Conservation (phyloP, 2,888 invertebrate genomes). For the Mellilla xanthometata region DNA sequence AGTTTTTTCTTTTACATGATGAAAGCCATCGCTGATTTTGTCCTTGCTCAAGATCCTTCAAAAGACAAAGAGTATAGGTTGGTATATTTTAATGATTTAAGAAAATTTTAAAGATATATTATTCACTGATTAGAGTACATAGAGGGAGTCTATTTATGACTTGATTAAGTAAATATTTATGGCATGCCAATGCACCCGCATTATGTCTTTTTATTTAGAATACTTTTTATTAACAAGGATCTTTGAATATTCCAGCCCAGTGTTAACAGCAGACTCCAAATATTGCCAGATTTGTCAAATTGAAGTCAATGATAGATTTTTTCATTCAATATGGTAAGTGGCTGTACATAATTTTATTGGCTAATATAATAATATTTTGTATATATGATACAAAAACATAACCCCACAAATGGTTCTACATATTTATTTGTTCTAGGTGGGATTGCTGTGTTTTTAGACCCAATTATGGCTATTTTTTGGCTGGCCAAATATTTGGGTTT, state of each 20-base stretch:
- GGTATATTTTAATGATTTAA: no score
- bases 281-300: constrained; percentile 93
- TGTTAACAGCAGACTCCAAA: constrained; percentile 86
- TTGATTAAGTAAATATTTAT: no score
- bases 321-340: constrained; percentile 90
- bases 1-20: constrained; percentile 71
- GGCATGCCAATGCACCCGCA: no score
- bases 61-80: constrained; percentile 76
- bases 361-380: not conserved
- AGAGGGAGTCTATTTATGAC: no score
- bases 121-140: no score
- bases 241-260: constrained; percentile 56
- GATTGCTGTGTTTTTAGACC: constrained; percentile 92
- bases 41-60: constrained; percentile 63
- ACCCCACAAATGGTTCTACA: no score
- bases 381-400: no score
- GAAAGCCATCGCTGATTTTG: constrained; percentile 68
- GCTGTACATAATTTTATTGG: not conserved
- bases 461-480: constrained; percentile 89
- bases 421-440: constrained; percentile 89
- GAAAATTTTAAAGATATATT: no score
- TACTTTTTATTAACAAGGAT: no score
- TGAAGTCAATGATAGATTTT: constrained; percentile 89
- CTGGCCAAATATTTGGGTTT: constrained; percentile 85
- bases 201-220: no score